Base-by-base conservation (phyloP, 35 echinoderm and acorn worm genomes). In the Strongylocentrotus purpuratus region DNA sequence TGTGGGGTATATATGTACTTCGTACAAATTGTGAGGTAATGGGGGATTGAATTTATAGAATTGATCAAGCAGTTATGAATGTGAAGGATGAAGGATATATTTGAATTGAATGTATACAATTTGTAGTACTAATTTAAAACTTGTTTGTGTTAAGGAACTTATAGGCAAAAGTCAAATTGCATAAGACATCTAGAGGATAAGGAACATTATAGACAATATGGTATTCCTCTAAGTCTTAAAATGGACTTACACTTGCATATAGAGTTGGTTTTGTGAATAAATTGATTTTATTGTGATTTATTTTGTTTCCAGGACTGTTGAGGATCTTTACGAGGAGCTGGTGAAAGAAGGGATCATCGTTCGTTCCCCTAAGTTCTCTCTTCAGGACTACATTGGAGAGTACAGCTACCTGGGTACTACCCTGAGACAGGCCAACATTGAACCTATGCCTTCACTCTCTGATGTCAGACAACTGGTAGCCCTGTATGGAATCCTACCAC, bases 401-500 rank as follows among this genome's bases (percentile, higher is more conserved):
- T 99, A 97, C 95, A 99, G 98, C 95, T 99, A 99, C 70, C 94
- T 99, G 58, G 98, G 98, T 32, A 99, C 98, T 18, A 99, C 98
- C 8, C 97, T 99, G 5, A 88, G 97, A 88, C 96, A 97, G 86
- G 96, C 96, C n/a, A 97, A 99, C 90, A 99, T 99, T 50, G 98
- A 99, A 94, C 98, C 98, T 18, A 99, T 97, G 98, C 98, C 98
- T 7, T 99, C 98, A 48, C 48, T 99, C 7, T 99, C 98, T 90
- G 98, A 99, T 97, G 98, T 99, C 8, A 95, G 98, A 65, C 98
- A 99, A 71, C 86, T 99, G 45, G 98, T 99, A 45, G 97, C 98
- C 15, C 95, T 99, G 70, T 99, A 99, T 96, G 98, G 98, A 10
- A 92, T 99, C 35, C 95, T 99, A 60, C 98, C 98, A 33, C 94